phyloP scores from a whole-genome alignment of 2,797 vertebrate species.

The Leptatherina wallacei region DNA sequence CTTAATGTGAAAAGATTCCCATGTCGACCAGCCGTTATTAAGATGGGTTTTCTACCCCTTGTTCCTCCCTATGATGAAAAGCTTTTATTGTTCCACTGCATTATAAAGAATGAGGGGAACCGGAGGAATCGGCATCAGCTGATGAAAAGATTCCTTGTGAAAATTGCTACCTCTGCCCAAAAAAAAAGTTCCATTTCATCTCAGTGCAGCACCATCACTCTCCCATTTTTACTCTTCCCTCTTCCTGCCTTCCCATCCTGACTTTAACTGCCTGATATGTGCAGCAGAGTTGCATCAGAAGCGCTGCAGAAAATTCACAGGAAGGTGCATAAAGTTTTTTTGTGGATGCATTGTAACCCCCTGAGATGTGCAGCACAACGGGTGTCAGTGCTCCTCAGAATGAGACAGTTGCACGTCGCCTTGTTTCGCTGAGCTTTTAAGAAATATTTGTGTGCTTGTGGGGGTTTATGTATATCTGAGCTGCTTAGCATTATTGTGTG shows the following conservation, averaged over 20 bases:
- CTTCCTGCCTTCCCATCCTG: constrained; percentile 20
- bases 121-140: constrained; percentile 52
- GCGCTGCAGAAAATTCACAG: constrained; percentile 42
- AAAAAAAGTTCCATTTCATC: constrained; percentile 51
- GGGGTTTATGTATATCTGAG: constrained; percentile 40
- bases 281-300: constrained; percentile 35
- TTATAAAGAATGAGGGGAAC: constrained; percentile 37
- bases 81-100: constrained; percentile 63
- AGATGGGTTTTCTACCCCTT: constrained; percentile 61
- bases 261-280: constrained; percentile 40
- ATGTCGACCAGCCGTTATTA: constrained; percentile 58
- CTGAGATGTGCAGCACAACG: constrained; percentile 48
- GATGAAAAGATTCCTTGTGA: constrained; percentile 61
- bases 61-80: constrained; percentile 57
- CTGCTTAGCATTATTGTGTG: constrained; percentile 33
- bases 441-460: constrained; percentile 47
- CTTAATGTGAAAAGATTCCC: constrained; percentile 59
- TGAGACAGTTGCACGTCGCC: constrained; percentile 39
- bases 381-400: constrained; percentile 49
- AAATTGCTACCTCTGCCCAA: constrained; percentile 42
- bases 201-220: constrained; percentile 48
- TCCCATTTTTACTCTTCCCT: constrained; percentile 31
- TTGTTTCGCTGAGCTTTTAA: constrained; percentile 71
- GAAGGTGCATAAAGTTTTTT: constrained; percentile 42
- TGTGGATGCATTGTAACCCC: constrained; percentile 58